Evolutionary conservation across 2,888 invertebrate species (phyloP), one percentile per base, ranked within the genome.

Genomic region (Alloplasta piceator): DNA sequence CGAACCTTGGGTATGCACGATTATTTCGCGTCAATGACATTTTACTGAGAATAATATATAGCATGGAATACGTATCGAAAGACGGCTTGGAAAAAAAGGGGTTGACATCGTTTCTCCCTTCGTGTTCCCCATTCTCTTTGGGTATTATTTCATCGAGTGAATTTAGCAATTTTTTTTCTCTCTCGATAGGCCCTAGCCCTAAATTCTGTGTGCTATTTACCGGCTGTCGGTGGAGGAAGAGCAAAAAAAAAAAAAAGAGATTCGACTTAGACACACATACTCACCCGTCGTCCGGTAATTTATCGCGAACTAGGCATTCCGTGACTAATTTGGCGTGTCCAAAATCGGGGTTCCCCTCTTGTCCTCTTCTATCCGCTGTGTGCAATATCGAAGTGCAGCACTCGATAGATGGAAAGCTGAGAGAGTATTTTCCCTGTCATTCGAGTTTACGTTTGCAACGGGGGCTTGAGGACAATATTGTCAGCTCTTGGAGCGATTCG

Each of bases 261-360:
- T 63, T 66, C 43, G 63, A 71, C 66, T 66, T 71, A 12, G 66
- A 58, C 36, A 74, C 14, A 66, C 72, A 84, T 83, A 26, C 3
- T 74, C 72, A 67, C 71, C 79, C 84, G 83, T 86, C 83, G 83
- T 82, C 58, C 78, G 78, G 84, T 88, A 89, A 89, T 89, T 89
- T 89, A 90, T 90, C 86, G 89, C 83, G 78, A 83, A 83, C 85
- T 83, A 86, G 85, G 85, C 86, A 85, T 86, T 84, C 86, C 88
- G 90, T 91, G 88, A 87, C 91, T 91, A 91, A 91, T 86, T 58
- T 77, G 82, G 84, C 91, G 87, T 91, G 86, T 85, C 91, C 87
- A 91, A 91, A 26, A 90, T 83, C 80, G 83, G 60, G 68, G 73
- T 48, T 75, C 78, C 82, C 84, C 78, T 70, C 68, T 39, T 61